Base-by-base conservation (phyloP, 1,140 invertebrate genomes). In the Drosophila simulans region DNA sequence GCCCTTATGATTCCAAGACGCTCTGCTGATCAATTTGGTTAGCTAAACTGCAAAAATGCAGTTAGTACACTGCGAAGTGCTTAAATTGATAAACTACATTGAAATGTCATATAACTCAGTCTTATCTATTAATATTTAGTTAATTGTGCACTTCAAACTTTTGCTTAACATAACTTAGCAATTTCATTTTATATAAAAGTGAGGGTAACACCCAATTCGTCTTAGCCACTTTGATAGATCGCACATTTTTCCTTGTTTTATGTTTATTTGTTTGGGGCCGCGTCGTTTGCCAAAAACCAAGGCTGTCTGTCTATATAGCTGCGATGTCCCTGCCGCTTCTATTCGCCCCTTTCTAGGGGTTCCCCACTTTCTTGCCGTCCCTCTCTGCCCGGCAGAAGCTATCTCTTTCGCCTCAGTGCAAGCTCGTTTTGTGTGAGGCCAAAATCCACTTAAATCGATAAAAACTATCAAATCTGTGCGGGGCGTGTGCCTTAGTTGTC, bases 371-470 rank as follows among this genome's bases (percentile, higher is more conserved):
- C 10, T n/a, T n/a, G 4, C 12, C 12, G 2, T 11, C n/a, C 15
- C 5, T 11, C 27, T 51, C 20, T 0, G 1, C 8, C 1, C 12
- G 1, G 7, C 37, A 20, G 11, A 52, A 11, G 31, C 53, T 51
- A 43, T 42, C 39, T 27, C 55, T 20, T 15, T 48, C 13, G 59
- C 12, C 37, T 25, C 46, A 37, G 42, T 58, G 54, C 55, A 49
- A 46, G 63, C 34, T 49, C 45, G 39, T 60, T 73, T 48, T 68
- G 69, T 78, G 52, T 68, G 60, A 68, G 68, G 54, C 66, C 64
- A 85, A 85, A 78, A 85, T 85, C 82, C 77, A 89, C 84, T 89
- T 89, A 80, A 89, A 90, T 89, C 84, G 85, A 89, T 89, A 89
- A 89, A 89, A 89, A 89, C 85, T 90, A 89, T 84, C 80, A 89